These are phyloP conservation scores for Smithornis capensis DNA, from an alignment of 2,113 vertebrate species.

Conservation along the genomic window DNA sequence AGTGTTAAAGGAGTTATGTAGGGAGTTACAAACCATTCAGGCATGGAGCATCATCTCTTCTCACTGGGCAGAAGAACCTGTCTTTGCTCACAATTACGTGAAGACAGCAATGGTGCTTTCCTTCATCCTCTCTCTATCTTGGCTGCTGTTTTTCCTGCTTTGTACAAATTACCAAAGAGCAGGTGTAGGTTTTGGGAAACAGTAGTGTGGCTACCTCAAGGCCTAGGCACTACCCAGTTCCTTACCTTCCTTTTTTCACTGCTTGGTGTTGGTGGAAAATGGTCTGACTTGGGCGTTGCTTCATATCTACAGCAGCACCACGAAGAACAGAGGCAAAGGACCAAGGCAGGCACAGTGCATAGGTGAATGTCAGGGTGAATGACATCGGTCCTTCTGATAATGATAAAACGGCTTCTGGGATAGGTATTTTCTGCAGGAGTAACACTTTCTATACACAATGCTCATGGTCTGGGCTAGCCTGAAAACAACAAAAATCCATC, in stretches of 20 bases:
- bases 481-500: not conserved
- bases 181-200: not conserved
- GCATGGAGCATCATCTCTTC: not conserved
- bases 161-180: not conserved
- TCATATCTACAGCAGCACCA: not conserved
- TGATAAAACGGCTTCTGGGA: not conserved
- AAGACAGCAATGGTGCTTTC: not conserved
- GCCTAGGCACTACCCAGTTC: not conserved
- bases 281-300: fast-evolving
- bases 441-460: not conserved
- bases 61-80: not conserved
- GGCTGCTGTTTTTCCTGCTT: not conserved
- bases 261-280: not conserved
- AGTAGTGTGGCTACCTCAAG: not conserved
- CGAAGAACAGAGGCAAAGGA: not conserved
- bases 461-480: not conserved
- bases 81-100: not conserved
- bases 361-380: not conserved
- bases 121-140: fast-evolving
- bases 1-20: not conserved
- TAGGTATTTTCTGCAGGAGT: not conserved
- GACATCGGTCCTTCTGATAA: not conserved
- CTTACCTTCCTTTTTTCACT: not conserved
- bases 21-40: not conserved
- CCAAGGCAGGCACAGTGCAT: fast-evolving